Evolutionary conservation across 2,888 invertebrate genomes (phyloP), one percentile per base, ranked within the genome.

Genomic region (Tenthredo mesomela): DNA sequence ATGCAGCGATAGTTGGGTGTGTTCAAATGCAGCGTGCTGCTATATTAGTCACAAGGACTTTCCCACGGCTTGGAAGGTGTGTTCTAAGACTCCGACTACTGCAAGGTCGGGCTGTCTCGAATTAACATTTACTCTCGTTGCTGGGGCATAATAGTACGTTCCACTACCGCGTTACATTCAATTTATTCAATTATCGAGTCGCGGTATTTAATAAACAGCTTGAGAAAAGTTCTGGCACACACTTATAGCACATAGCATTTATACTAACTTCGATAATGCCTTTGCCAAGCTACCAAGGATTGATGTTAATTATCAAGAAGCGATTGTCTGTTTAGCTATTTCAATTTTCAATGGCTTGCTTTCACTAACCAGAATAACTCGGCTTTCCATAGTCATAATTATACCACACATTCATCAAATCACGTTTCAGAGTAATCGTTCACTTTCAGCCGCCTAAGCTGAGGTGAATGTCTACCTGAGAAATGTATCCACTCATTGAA

Each of bases 141-240:
- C 58, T 12, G 12, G 80, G 50, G 37, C 12, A 50, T 61, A 37
- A 58, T 80, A 21, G 61, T 80, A 80, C 80, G 40, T 80, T 80
- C 37, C 40, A 80, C 61, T 77, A 40, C 61, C 12, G 80, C 40
- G 80, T 40, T 80, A 80, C 80, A 50, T 80, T 61, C 80, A 43
- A 80, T 80, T 80, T 61, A 80, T 80, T 61, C 77, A 80, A 80
- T 80, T 80, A 80, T 80, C 61, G 80, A 80, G 80, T 80, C 18
- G 80, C 80, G 61, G 80, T 80, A 80, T 61, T 50, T 40, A 80
- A 80, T 80, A 61, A 61, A 80, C 80, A 61, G 80, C 80, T 80
- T 80, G 12, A 40, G 58, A 80, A 15, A 40, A 33, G 40, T n/a
- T 40, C n/a, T 58, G 18, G 29, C 29, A 15, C 29, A 33, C 37